These are phyloP conservation scores for Falco biarmicus DNA, from an alignment of 2,797 vertebrate species.

Conservation along the genomic window DNA sequence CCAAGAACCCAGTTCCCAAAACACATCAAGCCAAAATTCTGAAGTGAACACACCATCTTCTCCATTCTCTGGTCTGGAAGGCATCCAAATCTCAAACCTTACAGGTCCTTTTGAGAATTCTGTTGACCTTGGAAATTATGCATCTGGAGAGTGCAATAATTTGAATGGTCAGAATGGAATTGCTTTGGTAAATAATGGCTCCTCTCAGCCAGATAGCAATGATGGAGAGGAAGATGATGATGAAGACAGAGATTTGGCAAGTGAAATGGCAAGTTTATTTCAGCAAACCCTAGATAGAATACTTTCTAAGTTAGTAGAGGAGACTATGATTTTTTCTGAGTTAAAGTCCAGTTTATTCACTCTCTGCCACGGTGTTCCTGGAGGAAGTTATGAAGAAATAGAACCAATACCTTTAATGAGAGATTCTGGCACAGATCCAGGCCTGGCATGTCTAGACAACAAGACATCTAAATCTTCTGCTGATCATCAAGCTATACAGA, in stretches of 20 bases:
- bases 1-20: conserved; percentile 22
- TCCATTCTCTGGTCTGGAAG: conserved; percentile 34
- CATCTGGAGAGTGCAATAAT: neutral
- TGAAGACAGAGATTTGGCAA: conserved; percentile 6
- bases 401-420: conserved; percentile 42
- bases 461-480: neutral
- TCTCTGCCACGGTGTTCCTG: conserved; percentile 4
- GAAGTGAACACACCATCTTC: neutral
- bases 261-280: conserved; percentile 38
- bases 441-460: conserved; percentile 4
- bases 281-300: conserved; percentile 62
- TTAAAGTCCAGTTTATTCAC: conserved; percentile 36
- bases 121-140: conserved; percentile 22
- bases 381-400: conserved; percentile 56
- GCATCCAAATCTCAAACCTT: conserved; percentile 19
- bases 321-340: conserved; percentile 34
- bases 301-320: conserved; percentile 69
- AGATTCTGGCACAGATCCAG: conserved; percentile 6
- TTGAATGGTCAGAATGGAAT: conserved; percentile 64
- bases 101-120: neutral
- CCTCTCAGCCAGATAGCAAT: conserved; percentile 77
- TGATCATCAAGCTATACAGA: conserved; percentile 38
- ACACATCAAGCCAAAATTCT: conserved; percentile 5
- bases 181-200: conserved; percentile 75
- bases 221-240: conserved; percentile 70